Base-by-base conservation (phyloP, 2,113 vertebrate species). In the Gambusia affinis region DNA sequence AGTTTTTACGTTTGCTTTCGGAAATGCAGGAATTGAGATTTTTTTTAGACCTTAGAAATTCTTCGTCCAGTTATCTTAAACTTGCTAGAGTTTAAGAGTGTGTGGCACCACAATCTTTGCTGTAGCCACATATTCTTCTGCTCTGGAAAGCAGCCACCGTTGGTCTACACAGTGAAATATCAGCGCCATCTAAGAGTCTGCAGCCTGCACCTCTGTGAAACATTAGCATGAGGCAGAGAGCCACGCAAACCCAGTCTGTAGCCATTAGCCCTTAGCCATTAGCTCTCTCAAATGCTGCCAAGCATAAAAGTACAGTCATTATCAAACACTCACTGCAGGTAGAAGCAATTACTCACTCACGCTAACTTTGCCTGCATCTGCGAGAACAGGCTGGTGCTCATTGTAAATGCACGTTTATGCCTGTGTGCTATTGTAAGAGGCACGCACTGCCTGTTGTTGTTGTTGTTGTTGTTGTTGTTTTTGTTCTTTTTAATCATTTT, bases 291-390 rank as follows among this genome's bases (percentile, higher is more conserved):
- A 83, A 83, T 29, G 82, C 82, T 91, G 90, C 90, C 90, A 91
- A 91, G 84, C 88, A 44, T 90, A 84, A 72, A 88, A 31, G 83
- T 80, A 64, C 71, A 87, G 70, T 72, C 86, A 70, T 79, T 81
- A 91, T 91, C 87, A 90, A 85, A 87, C 82, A 73, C 82, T 86
- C 68, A 65, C 87, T 71, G 74, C 90, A 91, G 92, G 92, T 92
- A 92, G 85, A 91, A 91, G 79, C 85, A 67, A 90, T 92, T 91
- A 88, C 71, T 80, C 78, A 70, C 85, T 82, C 89, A 91, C 77
- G 81, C 84, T 73, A 85, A 68, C 79, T 44, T 62, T 30, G 19
- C 60, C 72, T 67, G 64, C 75, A 47, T 81, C 60, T 64, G 67
- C 75, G 77, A 70, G 33, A n/a, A 76, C 72, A 37, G 39, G 63